These are phyloP conservation scores for Rhingia campestris DNA, from an alignment of 2,888 invertebrate genomes.

Conservation along the genomic window DNA sequence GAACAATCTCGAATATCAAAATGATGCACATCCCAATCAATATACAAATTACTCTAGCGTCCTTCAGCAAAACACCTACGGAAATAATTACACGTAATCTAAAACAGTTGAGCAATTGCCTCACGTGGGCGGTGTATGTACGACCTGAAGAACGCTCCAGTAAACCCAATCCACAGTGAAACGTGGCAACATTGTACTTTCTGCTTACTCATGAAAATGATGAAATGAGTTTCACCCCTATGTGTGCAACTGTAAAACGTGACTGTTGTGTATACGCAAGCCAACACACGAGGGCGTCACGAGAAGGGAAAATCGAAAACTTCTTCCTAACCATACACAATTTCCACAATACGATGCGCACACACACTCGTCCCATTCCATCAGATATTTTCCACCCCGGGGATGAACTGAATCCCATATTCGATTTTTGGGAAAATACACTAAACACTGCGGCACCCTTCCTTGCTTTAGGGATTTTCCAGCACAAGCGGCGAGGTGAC, in stretches of 20 bases:
- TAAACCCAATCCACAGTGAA: conserved; percentile 6
- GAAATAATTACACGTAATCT: too few species aligned
- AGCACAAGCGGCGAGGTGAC: conserved; percentile 12
- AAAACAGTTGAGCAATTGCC: neutral
- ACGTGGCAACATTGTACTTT: conserved; percentile 51
- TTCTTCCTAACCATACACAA: conserved; percentile 42
- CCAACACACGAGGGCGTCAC: conserved; percentile 8
- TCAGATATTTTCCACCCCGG: neutral
- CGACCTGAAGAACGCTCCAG: neutral
- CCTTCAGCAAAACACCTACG: too few species aligned
- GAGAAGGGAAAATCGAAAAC: neutral
- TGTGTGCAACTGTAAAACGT: conserved; percentile 49
- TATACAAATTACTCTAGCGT: too few species aligned
- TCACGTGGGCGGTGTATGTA: too few species aligned
- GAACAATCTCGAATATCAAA: too few species aligned
- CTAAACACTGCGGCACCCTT: conserved; percentile 14
- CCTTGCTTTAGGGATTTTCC: neutral
- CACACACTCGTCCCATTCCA: conserved; percentile 18
- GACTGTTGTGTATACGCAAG: conserved; percentile 36
- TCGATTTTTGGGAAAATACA: conserved; percentile 42
- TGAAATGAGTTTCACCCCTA: conserved; percentile 27
- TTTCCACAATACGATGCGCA: conserved; percentile 45
- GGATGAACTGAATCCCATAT: conserved; percentile 13
- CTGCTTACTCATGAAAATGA: conserved; percentile 32
- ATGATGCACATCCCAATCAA: too few species aligned